Percentiles rank a stretch among this genome's conserved stretches.
Evolutionary conservation across 2,113 vertebrate genomes (phyloP).

Genomic region (Daphoenositta chrysoptera): DNA sequence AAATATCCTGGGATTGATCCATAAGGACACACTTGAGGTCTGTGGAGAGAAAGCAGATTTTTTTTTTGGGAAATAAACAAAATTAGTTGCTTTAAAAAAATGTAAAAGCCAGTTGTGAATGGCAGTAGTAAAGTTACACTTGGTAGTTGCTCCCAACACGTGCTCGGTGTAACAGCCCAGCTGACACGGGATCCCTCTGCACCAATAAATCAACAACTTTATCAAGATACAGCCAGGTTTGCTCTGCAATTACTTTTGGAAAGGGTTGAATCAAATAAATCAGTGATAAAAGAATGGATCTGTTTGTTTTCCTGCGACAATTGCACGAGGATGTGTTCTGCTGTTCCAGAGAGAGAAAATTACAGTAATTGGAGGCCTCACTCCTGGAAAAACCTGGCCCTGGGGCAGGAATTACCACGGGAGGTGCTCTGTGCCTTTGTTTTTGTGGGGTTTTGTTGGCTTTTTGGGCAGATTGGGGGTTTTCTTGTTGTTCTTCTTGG

Average conservation of each 20-base stretch:
- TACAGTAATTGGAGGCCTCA: background rate
- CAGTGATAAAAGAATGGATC: background rate
- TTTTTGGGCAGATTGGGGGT: rapidly evolving
- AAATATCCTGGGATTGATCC: background rate
- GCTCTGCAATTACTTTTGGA: background rate
- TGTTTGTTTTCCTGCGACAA: background rate
- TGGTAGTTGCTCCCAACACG: background rate
- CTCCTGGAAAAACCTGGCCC: background rate
- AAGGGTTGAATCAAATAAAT: background rate
- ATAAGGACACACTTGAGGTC: rapidly evolving
- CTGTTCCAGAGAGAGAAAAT: background rate
- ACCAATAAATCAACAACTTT: background rate
- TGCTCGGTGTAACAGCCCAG: background rate
- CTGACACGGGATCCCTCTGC: background rate
- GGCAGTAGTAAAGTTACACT: background rate
- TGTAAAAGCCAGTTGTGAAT: rapidly evolving
- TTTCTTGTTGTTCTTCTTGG: background rate
- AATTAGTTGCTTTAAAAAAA: background rate
- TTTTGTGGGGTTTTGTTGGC: background rate
- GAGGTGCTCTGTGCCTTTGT: background rate
- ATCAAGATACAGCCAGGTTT: background rate
- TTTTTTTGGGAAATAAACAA: background rate
- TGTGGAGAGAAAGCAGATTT: background rate
- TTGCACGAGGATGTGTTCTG: background rate
- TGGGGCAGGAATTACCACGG: background rate